A percentile compares a stretch with the other conserved stretches of the same genome.
These are phyloP conservation scores for Charanyca ferruginea DNA, from an alignment of 2,888 invertebrate genomes.

Conservation along the genomic window DNA sequence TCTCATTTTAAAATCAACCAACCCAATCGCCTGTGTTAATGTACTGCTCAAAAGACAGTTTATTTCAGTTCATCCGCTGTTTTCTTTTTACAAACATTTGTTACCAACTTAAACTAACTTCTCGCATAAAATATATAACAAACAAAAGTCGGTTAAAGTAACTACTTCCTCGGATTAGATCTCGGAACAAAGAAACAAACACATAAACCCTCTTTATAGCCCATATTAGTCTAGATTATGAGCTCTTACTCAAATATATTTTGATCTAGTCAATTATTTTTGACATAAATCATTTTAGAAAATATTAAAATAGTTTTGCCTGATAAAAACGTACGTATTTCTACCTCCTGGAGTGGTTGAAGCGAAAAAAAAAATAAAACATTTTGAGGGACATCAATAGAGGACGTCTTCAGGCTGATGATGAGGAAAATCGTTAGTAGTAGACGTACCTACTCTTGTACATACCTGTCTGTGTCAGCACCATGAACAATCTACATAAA, in stretches of 20 bases:
- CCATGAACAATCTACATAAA: no score
- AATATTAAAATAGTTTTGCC: conserved; percentile 26
- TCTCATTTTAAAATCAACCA: conserved; percentile 16
- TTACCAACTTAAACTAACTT: conserved; percentile 51
- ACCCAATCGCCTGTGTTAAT: conserved; percentile 34
- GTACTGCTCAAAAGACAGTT: conserved; percentile 20
- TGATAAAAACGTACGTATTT: conserved; percentile 3
- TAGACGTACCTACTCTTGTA: no score
- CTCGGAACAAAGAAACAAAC: conserved; percentile 62
- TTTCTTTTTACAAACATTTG: conserved; percentile 33
- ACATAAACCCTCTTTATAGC: conserved; percentile 58
- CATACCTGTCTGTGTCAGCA: no score
- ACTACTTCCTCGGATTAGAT: conserved; percentile 59
- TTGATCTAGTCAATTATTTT: conserved; percentile 46
- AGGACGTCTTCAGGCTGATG: no score
- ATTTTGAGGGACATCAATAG: no score
- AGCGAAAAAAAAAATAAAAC: no score
- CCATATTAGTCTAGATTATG: conserved; percentile 60
- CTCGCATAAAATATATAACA: conserved; percentile 59
- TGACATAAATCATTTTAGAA: conserved; percentile 36
- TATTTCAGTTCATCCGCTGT: conserved; percentile 28
- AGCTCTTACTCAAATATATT: conserved; percentile 48
- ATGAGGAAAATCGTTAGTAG: no score
- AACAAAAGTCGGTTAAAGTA: conserved; percentile 61
- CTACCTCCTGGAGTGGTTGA: no score